These are phyloP conservation scores for Scrobipalpa atriplicella DNA, from an alignment of 2,888 invertebrate genomes.

Conservation along the genomic window DNA sequence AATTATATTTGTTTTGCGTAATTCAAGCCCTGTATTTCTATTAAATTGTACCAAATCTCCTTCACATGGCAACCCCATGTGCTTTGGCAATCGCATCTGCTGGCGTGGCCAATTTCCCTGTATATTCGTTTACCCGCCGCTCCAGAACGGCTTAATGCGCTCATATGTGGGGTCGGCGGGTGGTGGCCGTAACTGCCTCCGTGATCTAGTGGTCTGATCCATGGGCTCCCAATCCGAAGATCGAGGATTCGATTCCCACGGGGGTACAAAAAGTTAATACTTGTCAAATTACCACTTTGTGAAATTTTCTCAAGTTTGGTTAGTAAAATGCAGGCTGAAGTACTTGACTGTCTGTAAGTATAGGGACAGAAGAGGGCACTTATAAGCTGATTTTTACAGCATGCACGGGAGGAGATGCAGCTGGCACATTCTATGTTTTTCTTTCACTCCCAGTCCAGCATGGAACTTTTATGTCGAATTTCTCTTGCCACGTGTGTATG, in stretches of 20 bases:
- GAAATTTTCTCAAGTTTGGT: neutral
- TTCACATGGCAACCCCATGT: neutral
- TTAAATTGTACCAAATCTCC: neutral
- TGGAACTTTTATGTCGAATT: neutral
- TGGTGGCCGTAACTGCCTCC: neutral
- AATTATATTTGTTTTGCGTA: too few relatives aligned
- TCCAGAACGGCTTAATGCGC: conserved; percentile 42
- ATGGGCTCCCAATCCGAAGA: too few relatives aligned
- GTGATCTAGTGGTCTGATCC: too few relatives aligned
- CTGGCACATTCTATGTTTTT: too few relatives aligned
- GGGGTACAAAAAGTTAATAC: too few relatives aligned
- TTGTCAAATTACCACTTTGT: too few relatives aligned
- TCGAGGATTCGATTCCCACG: too few relatives aligned
- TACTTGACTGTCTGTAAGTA: neutral
- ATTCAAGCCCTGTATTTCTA: too few relatives aligned
- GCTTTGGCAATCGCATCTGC: conserved; percentile 73
- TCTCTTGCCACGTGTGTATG: neutral
- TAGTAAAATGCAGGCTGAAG: neutral
- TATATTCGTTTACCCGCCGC: conserved; percentile 80
- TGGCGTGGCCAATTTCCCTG: conserved; percentile 69
- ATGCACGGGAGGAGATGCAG: too few relatives aligned
- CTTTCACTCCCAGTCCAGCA: too few relatives aligned
- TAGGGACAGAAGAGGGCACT: neutral
- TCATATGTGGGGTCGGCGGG: neutral
- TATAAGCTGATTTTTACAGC: too few relatives aligned